Evolutionary conservation across 2,888 invertebrate genomes (phyloP).

Genomic region (Trissolcus japonicus): DNA sequence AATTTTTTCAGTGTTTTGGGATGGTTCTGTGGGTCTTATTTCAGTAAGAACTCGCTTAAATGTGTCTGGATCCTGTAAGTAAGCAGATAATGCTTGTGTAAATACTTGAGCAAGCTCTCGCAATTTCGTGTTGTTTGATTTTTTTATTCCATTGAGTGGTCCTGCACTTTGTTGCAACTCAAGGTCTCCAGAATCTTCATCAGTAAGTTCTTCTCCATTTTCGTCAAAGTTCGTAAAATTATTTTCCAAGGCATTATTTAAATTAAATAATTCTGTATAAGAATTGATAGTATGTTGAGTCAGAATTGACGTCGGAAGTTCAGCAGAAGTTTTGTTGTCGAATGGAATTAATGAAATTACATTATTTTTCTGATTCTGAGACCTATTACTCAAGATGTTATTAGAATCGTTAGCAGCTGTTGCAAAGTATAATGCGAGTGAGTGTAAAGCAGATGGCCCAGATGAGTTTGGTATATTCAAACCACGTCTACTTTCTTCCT

Average conservation of each 20-base stretch:
- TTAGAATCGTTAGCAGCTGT: constrained; percentile 78
- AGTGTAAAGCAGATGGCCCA: constrained; percentile 86
- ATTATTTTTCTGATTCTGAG: constrained; percentile 61
- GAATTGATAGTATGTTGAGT: constrained; percentile 83
- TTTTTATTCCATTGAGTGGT: constrained; percentile 78
- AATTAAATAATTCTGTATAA: constrained; percentile 78
- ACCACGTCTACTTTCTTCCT: constrained; percentile 79
- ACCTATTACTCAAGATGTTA: constrained; percentile 66
- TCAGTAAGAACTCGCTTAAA: constrained; percentile 86
- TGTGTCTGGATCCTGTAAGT: constrained; percentile 88
- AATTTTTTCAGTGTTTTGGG: constrained; percentile 74
- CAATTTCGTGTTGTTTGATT: constrained; percentile 80
- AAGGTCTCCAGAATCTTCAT: constrained; percentile 77
- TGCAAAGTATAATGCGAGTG: constrained; percentile 88
- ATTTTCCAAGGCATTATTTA: constrained; percentile 69
- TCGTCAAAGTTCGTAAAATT: constrained; percentile 62
- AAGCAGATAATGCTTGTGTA: constrained; percentile 88
- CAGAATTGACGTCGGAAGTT: constrained; percentile 80
- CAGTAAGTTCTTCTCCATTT: constrained; percentile 60
- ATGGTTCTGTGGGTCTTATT: constrained; percentile 87
- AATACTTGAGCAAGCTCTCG: constrained; percentile 90
- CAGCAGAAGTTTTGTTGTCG: constrained; percentile 67
- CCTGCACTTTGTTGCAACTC: constrained; percentile 82
- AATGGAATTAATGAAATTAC: constrained; percentile 29
- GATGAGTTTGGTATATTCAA: constrained; percentile 85